Conservation (phyloP, 2,888 invertebrate species). For the Amblyteles armatorius region DNA sequence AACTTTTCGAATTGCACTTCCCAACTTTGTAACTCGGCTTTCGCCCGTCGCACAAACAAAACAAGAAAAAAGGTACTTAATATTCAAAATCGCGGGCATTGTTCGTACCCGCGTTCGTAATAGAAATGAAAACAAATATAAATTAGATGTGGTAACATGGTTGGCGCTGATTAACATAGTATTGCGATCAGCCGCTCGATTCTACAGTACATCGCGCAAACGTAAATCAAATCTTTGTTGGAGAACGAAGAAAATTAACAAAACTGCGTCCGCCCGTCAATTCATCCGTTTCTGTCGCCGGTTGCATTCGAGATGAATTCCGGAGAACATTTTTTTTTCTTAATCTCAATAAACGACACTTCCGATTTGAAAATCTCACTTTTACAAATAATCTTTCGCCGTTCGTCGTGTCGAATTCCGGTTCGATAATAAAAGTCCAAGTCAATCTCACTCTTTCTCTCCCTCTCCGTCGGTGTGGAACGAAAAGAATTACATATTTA, state of each 20-base stretch:
- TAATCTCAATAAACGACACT: not conserved
- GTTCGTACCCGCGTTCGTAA: constrained; percentile 41
- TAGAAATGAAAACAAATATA: constrained; percentile 56
- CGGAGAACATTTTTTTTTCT: not conserved
- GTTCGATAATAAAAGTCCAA: constrained; percentile 47
- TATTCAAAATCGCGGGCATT: constrained; percentile 53
- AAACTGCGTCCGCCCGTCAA: constrained; percentile 15
- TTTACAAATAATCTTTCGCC: not conserved
- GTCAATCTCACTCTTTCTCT: constrained; percentile 36
- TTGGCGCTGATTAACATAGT: constrained; percentile 55
- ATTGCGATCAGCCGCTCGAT: constrained; percentile 49
- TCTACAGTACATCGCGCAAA: constrained; percentile 35
- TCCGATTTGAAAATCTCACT: not conserved
- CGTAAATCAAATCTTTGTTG: constrained; percentile 22
- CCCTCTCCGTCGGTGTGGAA: constrained; percentile 28
- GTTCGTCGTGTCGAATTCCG: constrained; percentile 8
- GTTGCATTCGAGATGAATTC: not conserved
- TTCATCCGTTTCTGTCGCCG: not conserved
- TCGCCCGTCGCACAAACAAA: constrained; percentile 43
- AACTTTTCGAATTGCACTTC: constrained; percentile 78
- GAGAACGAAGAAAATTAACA: constrained; percentile 30
- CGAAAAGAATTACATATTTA: constrained; percentile 21
- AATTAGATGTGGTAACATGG: constrained; percentile 70
- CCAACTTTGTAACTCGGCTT: constrained; percentile 73
- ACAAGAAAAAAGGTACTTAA: constrained; percentile 64